Base-by-base conservation (phyloP, 1,140 invertebrate species). In the Proctacanthus coquilletti region DNA sequence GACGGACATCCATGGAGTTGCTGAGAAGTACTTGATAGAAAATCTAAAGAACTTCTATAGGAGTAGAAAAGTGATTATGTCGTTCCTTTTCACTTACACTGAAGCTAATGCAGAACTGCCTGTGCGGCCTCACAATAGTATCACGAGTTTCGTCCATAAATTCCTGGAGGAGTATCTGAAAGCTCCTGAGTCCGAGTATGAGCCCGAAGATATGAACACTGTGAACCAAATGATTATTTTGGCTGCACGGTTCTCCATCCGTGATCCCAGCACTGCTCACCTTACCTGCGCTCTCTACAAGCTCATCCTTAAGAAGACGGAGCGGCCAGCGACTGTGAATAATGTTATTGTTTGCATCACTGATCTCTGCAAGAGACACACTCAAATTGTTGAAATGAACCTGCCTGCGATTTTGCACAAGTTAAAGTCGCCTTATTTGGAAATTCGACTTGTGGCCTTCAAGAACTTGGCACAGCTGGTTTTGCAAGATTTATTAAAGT, bases 181-280 rank as follows among this genome's bases (percentile, higher is more conserved):
- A 29, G 30, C 56, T 4, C 41, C 23, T n/a, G 55, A 58, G 14
- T 40, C 43, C 1, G 44, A 48, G 17, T 54, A 52, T 17, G 52
- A 56, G 39, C 49, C 50, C 27, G 55, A 58, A 2, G 57, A 58
- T 32, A 53, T 56, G 21, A 45, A 52, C 10, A 44, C 56, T 21
- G 48, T 53, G 29, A 58, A 58, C 38, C 55, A 50, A 43, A 58
- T 58, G 53, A 52, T 58, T 37, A 45, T 58, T 14, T 49, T 56
- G 11, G 43, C 53, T 0, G 51, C 46, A 9, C 46, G 55, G 1
- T 39, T 58, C 11, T 50, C 50, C 1, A 11, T 58, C 19, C 32
- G 55, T 3, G 53, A 58, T 9, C 36, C 40, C 36, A 21, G 36
- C 10, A 23, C 47, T 9, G 55, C 55, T 25, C 27, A 40, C 11